A percentile compares a stretch with the other conserved stretches of the same genome.
phyloP scores from a whole-genome alignment of 2,888 invertebrate species.

The Callimorpha dominula region DNA sequence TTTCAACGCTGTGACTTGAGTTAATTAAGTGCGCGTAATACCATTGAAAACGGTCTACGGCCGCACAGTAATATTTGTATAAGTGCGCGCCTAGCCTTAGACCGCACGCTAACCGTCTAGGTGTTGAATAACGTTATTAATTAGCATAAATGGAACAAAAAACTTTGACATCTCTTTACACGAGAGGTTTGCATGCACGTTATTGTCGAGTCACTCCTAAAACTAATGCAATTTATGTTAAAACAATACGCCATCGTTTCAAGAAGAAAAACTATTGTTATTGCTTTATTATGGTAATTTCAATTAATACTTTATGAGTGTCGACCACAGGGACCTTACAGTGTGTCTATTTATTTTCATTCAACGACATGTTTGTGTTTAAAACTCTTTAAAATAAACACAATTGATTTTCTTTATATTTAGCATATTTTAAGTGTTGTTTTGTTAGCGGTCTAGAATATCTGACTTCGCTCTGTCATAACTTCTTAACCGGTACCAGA shows the following conservation, averaged over 20 bases:
- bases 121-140: constrained; percentile 52
- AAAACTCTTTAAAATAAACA: too few relatives aligned
- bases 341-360: too few relatives aligned
- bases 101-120: constrained; percentile 21
- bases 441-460: too few relatives aligned
- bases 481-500: background rate
- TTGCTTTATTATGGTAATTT: constrained; percentile 18
- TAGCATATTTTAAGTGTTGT: too few relatives aligned
- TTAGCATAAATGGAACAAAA: constrained; percentile 52
- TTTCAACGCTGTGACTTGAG: too few relatives aligned
- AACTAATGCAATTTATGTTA: constrained; percentile 52
- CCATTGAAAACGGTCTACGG: too few relatives aligned
- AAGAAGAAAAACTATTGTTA: constrained; percentile 20
- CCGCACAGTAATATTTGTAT: background rate
- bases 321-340: background rate
- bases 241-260: constrained; percentile 32
- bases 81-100: background rate
- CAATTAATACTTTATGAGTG: constrained; percentile 5
- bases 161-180: constrained; percentile 64
- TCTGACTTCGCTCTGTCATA: background rate
- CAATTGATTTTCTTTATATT: too few relatives aligned
- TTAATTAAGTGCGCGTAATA: too few relatives aligned
- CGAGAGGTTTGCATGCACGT: constrained; percentile 59
- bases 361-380: too few relatives aligned
- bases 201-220: constrained; percentile 38